Base-by-base conservation (phyloP, 2,113 vertebrate species). In the Microcebus jonahi region DNA sequence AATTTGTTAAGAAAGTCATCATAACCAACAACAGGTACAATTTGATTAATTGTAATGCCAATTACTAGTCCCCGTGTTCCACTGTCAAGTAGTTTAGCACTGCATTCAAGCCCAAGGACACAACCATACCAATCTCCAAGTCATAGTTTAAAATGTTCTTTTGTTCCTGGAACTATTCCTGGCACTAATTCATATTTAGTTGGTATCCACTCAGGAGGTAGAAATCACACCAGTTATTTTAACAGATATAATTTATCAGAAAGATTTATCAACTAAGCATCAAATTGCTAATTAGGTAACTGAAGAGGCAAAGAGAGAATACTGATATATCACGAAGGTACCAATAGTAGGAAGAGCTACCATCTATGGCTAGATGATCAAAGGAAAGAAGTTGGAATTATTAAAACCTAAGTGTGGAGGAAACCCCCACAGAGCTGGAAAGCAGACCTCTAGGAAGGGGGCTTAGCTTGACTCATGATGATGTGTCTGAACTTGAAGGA, bases 161-260 rank as follows among this genome's bases (percentile, higher is more conserved):
- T 7, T 61, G 39, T 83, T 9, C 11, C 21, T 81, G 31, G 25
- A 94, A 48, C 61, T 71, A 86, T 89, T 77, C 48, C 39, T 88
- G 45, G 57, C 76, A 83, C 27, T 39, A 90, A 91, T 90, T 86
- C 36, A 34, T 67, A 7, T 45, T 11, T 34, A 93, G 48, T 61
- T 73, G 23, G 5, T 84, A n/a, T 84, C 36, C 17, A 95, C 31
- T 83, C 36, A 87, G 68, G 61, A 91, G 3, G 90, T 8, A 86
- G 61, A 95, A 83, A 88, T 87, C n/a, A 67, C 48, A 92, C 6
- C 18, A 88, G 39, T 84, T 96, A 94, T 92, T 94, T 89, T 87
- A 70, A 91, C 31, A 90, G 79, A 94, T 21, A 57, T 48, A 63
- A 50, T 68, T 75, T 81, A 91, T 57, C 55, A 90, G 48, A 81